Evolutionary conservation across 2,888 invertebrate species (phyloP).

Genomic region (Monochamus alternatus): DNA sequence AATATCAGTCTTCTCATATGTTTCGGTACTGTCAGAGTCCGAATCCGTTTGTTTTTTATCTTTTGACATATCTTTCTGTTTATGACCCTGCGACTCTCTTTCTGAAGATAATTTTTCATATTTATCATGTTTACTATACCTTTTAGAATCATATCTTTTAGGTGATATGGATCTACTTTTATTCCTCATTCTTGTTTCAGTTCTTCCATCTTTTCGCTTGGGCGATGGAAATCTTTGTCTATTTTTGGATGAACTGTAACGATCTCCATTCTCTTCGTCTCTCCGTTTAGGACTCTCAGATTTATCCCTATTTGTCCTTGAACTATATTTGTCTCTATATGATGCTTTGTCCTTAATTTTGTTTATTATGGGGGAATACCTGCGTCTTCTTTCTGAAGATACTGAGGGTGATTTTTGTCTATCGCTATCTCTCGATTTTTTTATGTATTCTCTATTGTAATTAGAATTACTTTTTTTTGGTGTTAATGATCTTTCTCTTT

Average conservation of each 20-base stretch:
- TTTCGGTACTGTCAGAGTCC: too few relatives aligned
- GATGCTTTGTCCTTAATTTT: constrained; percentile 25
- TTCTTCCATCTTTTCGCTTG: background rate
- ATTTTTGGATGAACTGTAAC: background rate
- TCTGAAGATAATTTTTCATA: too few relatives aligned
- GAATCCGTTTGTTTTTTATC: too few relatives aligned
- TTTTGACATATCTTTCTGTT: too few relatives aligned
- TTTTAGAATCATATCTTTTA: background rate
- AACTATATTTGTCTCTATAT: background rate
- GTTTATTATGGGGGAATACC: constrained; percentile 1
- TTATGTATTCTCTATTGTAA: constrained; percentile 17
- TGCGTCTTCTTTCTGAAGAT: background rate
- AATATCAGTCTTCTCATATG: too few relatives aligned
- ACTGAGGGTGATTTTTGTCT: constrained; percentile 27
- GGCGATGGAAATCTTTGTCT: background rate
- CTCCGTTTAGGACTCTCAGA: constrained; percentile 1
- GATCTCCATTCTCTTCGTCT: background rate
- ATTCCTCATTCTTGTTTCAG: background rate
- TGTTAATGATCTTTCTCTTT: background rate
- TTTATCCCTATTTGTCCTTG: constrained; percentile 20
- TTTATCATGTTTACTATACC: background rate
- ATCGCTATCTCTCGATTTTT: constrained; percentile 4
- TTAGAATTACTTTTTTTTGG: background rate
- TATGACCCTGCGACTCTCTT: too few relatives aligned
- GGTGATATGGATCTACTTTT: background rate